Evolutionary conservation across 2,797 vertebrate species (phyloP), one percentile per base, ranked within the genome.

Genomic region (Bothrops alternatus): DNA sequence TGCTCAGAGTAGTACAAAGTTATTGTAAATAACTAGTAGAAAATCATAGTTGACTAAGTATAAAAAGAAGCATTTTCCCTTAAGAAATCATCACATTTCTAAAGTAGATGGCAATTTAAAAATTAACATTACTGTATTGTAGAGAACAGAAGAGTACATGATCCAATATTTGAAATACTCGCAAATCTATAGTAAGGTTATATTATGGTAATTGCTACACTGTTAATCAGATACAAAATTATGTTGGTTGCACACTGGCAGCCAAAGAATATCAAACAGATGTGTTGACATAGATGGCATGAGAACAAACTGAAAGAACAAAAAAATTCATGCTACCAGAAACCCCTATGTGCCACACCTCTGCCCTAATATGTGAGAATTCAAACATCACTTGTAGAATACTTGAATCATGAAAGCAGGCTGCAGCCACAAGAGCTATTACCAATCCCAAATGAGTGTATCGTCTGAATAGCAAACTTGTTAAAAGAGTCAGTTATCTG

Each of bases 1-100:
- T 55, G 92, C 88, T 13, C 85, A 14, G 1, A 89, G 28, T 94
- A 2, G 20, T 93, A 93, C 57, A 25, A 93, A 93, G 7, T 63
- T 26, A 60, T 86, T 94, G 8, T 42, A 95, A 90, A 91, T 26
- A 96, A 60, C 2, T 53, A 92, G 90, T 78, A 95, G 69, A 94
- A 96, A 95, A 88, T 93, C 61, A 95, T 42, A 42, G 93, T 3
- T 1, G 88, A 0, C 12, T 92, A 92, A 92, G 86, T 94, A 87
- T 23, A 93, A 93, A 93, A 90, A 50, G 6, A 61, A 0, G 0
- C 28, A 2, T 91, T 61, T 90, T 87, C 10, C 73, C 47, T 93
- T 26, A 92, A 94, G 94, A 53, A 6, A 26, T 10, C 25, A 85
- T 90, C 0, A 53, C 57, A 32, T 2, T 32, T 92, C 58, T 42